These are phyloP conservation scores for Isurus oxyrinchus DNA, from an alignment of 2,113 vertebrate genomes.

Conservation along the genomic window DNA sequence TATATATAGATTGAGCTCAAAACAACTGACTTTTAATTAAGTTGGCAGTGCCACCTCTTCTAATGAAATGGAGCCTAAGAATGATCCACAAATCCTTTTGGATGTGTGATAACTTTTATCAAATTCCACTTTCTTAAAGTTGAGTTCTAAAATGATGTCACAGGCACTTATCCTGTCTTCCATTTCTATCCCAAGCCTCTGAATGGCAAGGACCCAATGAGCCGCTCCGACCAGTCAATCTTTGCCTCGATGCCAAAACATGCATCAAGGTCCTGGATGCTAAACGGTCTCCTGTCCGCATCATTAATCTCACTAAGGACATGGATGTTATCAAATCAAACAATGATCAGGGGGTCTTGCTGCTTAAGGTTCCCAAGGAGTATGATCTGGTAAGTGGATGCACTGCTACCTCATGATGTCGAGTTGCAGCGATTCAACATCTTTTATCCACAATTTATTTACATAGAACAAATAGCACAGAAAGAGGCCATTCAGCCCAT, in stretches of 20 bases:
- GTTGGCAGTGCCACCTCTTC: not conserved
- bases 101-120: not conserved
- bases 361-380: constrained; percentile 87
- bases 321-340: constrained; percentile 68
- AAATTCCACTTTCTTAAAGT: not conserved
- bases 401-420: not conserved
- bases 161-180: not conserved
- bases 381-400: constrained; percentile 74
- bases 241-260: constrained; percentile 63
- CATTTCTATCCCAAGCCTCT: constrained; percentile 55
- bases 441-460: not conserved
- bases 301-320: constrained; percentile 56
- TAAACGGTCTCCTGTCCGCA: constrained; percentile 57
- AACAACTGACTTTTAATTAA: not conserved
- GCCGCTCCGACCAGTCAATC: constrained; percentile 53
- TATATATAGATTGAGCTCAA: not conserved
- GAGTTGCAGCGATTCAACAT: not conserved
- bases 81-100: no score
- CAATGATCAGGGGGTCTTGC: constrained; percentile 55
- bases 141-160: not conserved
- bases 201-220: constrained; percentile 77
- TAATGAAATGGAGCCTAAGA: no score
- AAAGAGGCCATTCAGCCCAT: not conserved
- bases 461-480: not conserved
- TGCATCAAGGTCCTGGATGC: constrained; percentile 66